Percentiles rank a stretch among this genome's conserved stretches.
phyloP scores from a whole-genome alignment of 2,113 vertebrate species.

The Suricata suricatta region DNA sequence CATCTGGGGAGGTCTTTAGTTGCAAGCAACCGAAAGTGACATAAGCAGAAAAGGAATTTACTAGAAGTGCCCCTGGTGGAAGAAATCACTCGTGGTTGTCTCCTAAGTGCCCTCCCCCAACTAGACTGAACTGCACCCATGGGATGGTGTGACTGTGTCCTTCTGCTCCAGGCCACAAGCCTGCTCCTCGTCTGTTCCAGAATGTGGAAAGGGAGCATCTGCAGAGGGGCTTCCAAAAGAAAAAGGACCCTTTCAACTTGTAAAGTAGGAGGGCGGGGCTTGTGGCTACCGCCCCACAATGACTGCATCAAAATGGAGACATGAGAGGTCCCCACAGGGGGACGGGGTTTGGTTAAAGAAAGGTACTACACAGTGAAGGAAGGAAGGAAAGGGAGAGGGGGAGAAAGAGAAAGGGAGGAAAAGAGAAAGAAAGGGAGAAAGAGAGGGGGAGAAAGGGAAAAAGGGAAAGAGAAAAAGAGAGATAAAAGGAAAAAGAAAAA shows the following conservation, averaged over 20 bases:
- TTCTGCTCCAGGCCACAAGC: neutral
- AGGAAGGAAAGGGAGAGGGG: neutral
- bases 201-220: neutral
- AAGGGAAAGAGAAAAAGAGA: too few species aligned
- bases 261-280: neutral
- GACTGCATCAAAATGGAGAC: neutral
- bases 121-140: neutral
- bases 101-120: neutral
- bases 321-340: neutral
- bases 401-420: too few species aligned
- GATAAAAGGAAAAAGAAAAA: too few species aligned
- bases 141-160: neutral
- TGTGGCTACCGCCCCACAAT: neutral
- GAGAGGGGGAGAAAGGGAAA: too few species aligned
- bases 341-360: neutral
- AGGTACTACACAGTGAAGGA: neutral
- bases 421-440: too few species aligned
- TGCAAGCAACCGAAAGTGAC: neutral
- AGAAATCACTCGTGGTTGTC: neutral
- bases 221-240: neutral
- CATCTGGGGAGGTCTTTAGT: neutral
- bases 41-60: neutral
- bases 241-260: neutral
- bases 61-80: neutral
- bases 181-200: neutral